A percentile compares a stretch with the other conserved stretches of the same genome.
These are phyloP conservation scores for Brachionichthys hirsutus DNA, from an alignment of 2,113 vertebrate species.

Conservation along the genomic window DNA sequence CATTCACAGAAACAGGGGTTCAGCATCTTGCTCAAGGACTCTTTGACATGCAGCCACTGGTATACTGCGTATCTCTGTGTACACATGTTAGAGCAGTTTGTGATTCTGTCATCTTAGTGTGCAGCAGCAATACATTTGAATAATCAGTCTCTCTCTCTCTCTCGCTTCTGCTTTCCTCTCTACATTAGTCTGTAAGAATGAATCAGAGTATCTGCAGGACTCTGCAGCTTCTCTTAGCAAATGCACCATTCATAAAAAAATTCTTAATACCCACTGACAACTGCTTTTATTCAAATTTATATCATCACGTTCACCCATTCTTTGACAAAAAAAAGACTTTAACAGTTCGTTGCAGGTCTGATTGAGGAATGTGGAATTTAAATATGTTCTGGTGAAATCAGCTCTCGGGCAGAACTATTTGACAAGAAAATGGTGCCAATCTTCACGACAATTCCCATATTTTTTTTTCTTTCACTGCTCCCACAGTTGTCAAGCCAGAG, in stretches of 20 bases:
- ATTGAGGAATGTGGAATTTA: conserved; percentile 22
- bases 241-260: conserved; percentile 31
- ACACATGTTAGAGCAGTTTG: conserved; percentile 10
- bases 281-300: conserved; percentile 39
- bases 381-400: conserved; percentile 53
- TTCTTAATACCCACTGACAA: conserved; percentile 30
- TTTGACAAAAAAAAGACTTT: conserved; percentile 41
- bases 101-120: no score
- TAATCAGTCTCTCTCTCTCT: neutral
- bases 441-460: conserved; percentile 22
- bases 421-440: conserved; percentile 50
- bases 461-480: conserved; percentile 18
- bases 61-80: no score
- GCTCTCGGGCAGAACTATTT: conserved; percentile 37
- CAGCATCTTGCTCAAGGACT: no score
- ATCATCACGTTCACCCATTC: conserved; percentile 30
- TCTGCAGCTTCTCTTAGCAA: conserved; percentile 33
- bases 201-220: neutral
- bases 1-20: no score
- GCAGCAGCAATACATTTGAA: conserved; percentile 14
- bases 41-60: no score
- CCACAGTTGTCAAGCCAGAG: conserved; percentile 4
- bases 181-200: conserved; percentile 9
- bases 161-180: neutral
- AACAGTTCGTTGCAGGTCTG: conserved; percentile 43